Evolutionary conservation across 2,113 vertebrate species (phyloP).

Genomic region (Phrynocephalus versicolor): DNA sequence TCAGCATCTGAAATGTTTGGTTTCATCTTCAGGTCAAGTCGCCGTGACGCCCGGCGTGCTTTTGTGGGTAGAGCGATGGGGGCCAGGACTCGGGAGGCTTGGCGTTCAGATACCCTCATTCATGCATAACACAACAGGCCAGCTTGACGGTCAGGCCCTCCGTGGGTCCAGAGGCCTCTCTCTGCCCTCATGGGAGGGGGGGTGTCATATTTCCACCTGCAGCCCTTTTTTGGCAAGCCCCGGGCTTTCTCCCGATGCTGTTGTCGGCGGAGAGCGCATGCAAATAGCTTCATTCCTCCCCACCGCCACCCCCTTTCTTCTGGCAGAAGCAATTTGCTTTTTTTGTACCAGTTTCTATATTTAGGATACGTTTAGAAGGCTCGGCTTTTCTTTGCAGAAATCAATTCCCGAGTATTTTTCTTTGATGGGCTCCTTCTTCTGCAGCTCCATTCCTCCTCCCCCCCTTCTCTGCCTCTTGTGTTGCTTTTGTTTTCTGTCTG

Average conservation of each 20-base stretch:
- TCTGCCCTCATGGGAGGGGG: not conserved
- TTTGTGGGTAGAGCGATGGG: too few relatives aligned
- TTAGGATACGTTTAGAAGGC: conserved; percentile 7
- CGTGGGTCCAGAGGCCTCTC: not conserved
- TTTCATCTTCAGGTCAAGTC: too few relatives aligned
- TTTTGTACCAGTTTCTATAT: not conserved
- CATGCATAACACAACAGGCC: too few relatives aligned
- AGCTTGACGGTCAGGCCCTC: not conserved
- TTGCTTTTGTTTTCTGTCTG: conserved; percentile 4
- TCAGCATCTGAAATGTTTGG: too few relatives aligned
- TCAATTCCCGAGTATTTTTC: conserved; percentile 5
- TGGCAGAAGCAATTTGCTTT: not conserved
- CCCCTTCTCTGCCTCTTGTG: not conserved
- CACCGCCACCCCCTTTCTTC: too few relatives aligned
- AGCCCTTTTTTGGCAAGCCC: not conserved
- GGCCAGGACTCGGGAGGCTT: too few relatives aligned
- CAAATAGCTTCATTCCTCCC: not conserved
- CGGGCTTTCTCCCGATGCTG: not conserved
- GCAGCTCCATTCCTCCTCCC: not conserved
- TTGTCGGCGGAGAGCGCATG: not conserved
- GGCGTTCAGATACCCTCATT: too few relatives aligned
- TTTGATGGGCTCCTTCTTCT: not conserved
- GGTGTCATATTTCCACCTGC: not conserved
- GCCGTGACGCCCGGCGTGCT: too few relatives aligned
- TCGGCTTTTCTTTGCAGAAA: conserved; percentile 22